A percentile compares a stretch with the other conserved stretches of the same genome.
Conservation (phyloP, 2,888 invertebrate genomes). For the Arrhopalites spinosus region DNA sequence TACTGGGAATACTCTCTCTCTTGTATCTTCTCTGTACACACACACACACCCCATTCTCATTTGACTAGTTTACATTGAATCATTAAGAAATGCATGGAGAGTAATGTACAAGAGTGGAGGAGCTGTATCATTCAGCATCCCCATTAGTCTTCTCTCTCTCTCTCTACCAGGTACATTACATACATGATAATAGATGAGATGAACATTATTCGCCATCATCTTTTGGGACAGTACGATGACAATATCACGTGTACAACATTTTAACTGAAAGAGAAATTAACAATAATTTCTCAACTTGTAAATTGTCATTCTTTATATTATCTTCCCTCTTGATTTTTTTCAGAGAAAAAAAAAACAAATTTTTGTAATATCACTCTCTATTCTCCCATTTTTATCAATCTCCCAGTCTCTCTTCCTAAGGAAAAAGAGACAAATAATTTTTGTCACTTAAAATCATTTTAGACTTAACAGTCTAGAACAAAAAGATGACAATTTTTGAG, state of each 20-base stretch:
- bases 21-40: too few relatives aligned
- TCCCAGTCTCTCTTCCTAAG: too few relatives aligned
- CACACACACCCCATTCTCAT: slow-evolving; percentile 6
- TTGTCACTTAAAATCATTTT: too few relatives aligned
- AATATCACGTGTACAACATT: too few relatives aligned
- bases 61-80: slow-evolving; percentile 15
- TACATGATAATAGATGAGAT: too few relatives aligned
- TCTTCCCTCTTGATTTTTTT: not conserved
- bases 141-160: too few relatives aligned
- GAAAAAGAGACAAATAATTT: too few relatives aligned
- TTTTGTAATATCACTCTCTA: not conserved
- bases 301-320: slow-evolving; percentile 9
- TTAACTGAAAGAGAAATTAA: too few relatives aligned
- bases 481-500: not conserved
- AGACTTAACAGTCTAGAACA: not conserved
- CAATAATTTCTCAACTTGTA: not conserved
- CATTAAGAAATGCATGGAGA: slow-evolving; percentile 13
- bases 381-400: not conserved
- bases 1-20: not conserved
- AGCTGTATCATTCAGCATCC: too few relatives aligned
- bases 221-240: too few relatives aligned
- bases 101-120: not conserved
- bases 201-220: too few relatives aligned
- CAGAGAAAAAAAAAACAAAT: not conserved
- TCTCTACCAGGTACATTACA: not conserved